Percentiles rank a stretch among this genome's conserved stretches.
These are phyloP conservation scores for Blomia tropicalis DNA, from an alignment of 2,888 invertebrate genomes.

Conservation along the genomic window DNA sequence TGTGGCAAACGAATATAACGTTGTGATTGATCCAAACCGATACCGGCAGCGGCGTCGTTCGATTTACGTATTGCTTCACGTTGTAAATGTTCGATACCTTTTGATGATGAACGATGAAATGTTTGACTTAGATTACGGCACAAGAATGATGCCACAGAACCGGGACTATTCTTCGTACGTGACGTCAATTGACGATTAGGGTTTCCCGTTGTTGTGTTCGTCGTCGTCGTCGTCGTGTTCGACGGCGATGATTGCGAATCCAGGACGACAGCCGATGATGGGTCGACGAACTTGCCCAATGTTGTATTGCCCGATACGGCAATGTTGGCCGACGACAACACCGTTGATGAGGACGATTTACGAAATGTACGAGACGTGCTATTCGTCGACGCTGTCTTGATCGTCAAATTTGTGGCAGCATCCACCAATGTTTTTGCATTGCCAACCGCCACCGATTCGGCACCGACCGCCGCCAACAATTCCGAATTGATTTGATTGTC, in stretches of 20 bases:
- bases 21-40: constrained; percentile 17
- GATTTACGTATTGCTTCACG: constrained; percentile 22
- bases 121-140: neutral
- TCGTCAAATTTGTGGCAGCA: neutral
- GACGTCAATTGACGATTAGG: no score
- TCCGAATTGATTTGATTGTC: constrained; percentile 2
- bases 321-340: neutral
- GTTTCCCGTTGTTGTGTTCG: no score
- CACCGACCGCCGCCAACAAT: neutral
- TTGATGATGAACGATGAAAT: constrained; percentile 15
- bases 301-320: neutral
- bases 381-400: neutral
- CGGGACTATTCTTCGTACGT: neutral
- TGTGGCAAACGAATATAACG: constrained; percentile 22
- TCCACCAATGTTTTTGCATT: neutral
- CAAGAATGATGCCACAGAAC: neutral
- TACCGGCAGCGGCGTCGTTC: constrained; percentile 4
- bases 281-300: constrained; percentile 4
- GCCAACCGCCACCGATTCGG: neutral
- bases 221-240: neutral
- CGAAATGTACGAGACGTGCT: constrained; percentile 4
- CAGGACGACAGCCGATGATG: neutral
- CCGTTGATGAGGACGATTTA: neutral
- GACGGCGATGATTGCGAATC: neutral
- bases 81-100: constrained; percentile 23